Evolutionary conservation across 2,888 invertebrate genomes (phyloP).

Genomic region (Pinctada fucata): DNA sequence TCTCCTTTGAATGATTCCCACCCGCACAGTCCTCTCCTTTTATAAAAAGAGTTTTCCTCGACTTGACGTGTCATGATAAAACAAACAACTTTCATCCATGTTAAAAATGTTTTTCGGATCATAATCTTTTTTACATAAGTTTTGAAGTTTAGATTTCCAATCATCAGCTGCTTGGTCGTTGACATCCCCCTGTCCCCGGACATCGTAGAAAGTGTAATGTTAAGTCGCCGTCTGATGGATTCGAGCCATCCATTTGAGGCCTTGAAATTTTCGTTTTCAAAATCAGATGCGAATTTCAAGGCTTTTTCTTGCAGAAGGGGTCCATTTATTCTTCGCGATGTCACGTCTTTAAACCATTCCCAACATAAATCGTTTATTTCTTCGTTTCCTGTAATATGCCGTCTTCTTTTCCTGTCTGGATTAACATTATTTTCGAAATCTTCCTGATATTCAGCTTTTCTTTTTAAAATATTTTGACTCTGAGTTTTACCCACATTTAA

Average conservation of each 20-base stretch:
- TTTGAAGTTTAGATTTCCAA: slow-evolving; percentile 39
- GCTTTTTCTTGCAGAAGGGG: slow-evolving; percentile 2
- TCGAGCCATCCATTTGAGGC: slow-evolving; percentile 43
- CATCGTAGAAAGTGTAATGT: slow-evolving; percentile 36
- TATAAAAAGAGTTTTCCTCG: slow-evolving; percentile 1
- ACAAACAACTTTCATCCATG: slow-evolving; percentile 10
- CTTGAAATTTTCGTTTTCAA: slow-evolving; percentile 28
- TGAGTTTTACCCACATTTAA: not conserved
- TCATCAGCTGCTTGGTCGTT: slow-evolving; percentile 16
- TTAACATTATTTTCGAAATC: slow-evolving; percentile 40
- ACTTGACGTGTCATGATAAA: slow-evolving; percentile 11
- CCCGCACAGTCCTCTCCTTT: slow-evolving; percentile 11
- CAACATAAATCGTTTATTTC: slow-evolving; percentile 41
- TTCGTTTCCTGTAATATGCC: slow-evolving; percentile 34
- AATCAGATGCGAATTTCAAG: not conserved
- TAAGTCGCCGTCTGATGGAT: slow-evolving; percentile 30
- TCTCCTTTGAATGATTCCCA: not conserved
- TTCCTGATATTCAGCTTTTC: slow-evolving; percentile 11
- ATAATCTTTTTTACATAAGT: slow-evolving; percentile 36
- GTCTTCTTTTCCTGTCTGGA: slow-evolving; percentile 12
- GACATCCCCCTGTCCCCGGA: slow-evolving; percentile 40
- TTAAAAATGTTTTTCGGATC: slow-evolving; percentile 19
- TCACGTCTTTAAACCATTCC: slow-evolving; percentile 42
- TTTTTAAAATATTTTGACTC: not conserved
- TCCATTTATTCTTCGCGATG: slow-evolving; percentile 13